Evolutionary conservation across 2,888 invertebrate species (phyloP).

Genomic region (Agriopis leucophaearia): DNA sequence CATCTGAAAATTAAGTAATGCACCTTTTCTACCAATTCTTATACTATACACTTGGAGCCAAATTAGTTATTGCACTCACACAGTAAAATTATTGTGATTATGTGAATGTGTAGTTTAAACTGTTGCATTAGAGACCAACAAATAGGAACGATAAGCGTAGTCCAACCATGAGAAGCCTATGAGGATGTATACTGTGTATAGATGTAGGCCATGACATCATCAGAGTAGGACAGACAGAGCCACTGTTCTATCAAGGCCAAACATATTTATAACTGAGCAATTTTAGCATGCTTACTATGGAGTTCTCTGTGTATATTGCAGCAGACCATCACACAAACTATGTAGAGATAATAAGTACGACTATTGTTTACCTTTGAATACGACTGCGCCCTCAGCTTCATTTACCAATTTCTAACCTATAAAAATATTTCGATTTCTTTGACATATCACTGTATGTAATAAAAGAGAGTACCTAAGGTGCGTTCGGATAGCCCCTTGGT

Average conservation of each 20-base stretch:
- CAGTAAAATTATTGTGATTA: not conserved
- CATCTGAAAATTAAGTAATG: conserved; percentile 79
- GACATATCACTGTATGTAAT: not conserved
- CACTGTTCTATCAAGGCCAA: conserved; percentile 58
- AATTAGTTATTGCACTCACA: conserved; percentile 22
- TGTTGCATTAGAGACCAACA: conserved; percentile 10
- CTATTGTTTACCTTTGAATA: conserved; percentile 70
- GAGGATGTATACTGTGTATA: conserved; percentile 30
- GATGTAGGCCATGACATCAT: conserved; percentile 58
- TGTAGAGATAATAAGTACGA: not conserved
- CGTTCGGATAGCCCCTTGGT: too few species aligned
- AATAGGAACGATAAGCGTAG: conserved; percentile 17
- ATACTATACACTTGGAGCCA: conserved; percentile 16
- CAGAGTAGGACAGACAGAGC: conserved; percentile 52
- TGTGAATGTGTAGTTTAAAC: not conserved
- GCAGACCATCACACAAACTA: not conserved
- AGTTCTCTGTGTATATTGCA: conserved; percentile 25
- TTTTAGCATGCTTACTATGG: conserved; percentile 3
- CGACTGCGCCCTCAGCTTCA: conserved; percentile 73
- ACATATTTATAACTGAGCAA: conserved; percentile 31
- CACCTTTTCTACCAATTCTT: conserved; percentile 28
- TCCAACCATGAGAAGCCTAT: conserved; percentile 16
- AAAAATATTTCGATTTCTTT: conserved; percentile 47
- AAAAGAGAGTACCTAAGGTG: too few species aligned
- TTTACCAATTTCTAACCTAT: conserved; percentile 64